phyloP scores from a whole-genome alignment of 2,797 vertebrate species.

The Sebastes steindachneri region DNA sequence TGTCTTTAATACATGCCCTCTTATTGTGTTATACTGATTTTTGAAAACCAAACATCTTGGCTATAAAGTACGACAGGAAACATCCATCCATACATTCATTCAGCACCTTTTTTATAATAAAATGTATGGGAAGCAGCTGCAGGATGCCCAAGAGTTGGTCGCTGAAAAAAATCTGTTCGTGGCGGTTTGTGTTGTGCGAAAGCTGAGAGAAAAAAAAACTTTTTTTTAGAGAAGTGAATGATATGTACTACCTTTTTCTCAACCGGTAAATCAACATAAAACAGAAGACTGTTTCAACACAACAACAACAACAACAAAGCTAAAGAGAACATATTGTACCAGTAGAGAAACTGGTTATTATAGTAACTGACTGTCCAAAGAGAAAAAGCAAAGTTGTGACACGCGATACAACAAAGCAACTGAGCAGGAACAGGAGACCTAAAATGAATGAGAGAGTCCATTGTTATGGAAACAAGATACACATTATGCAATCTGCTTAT shows the following conservation, averaged over 20 bases:
- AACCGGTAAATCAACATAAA: not conserved
- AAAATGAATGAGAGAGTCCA: not conserved
- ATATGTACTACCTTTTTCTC: not conserved
- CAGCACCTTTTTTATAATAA: conserved; percentile 8
- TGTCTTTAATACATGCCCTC: not conserved
- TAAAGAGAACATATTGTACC: not conserved
- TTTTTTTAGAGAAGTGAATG: not conserved
- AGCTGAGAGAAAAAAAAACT: not conserved
- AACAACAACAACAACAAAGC: not conserved
- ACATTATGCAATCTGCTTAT: not conserved
- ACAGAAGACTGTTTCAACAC: not conserved
- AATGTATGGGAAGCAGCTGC: conserved; percentile 52
- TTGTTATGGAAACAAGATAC: conserved; percentile 14
- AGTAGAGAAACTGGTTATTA: conserved; percentile 1
- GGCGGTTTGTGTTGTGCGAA: not conserved
- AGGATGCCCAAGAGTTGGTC: not conserved
- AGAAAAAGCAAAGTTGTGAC: not conserved
- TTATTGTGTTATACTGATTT: not conserved
- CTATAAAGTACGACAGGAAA: not conserved
- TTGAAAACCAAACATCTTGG: conserved; percentile 3
- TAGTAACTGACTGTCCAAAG: not conserved
- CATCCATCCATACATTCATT: conserved; percentile 7
- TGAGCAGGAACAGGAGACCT: conserved; percentile 6
- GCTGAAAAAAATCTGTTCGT: not conserved
- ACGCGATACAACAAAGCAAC: conserved; percentile 10